These are phyloP conservation scores for Thalassophryne amazonica DNA, from an alignment of 2,797 vertebrate genomes.

Conservation along the genomic window DNA sequence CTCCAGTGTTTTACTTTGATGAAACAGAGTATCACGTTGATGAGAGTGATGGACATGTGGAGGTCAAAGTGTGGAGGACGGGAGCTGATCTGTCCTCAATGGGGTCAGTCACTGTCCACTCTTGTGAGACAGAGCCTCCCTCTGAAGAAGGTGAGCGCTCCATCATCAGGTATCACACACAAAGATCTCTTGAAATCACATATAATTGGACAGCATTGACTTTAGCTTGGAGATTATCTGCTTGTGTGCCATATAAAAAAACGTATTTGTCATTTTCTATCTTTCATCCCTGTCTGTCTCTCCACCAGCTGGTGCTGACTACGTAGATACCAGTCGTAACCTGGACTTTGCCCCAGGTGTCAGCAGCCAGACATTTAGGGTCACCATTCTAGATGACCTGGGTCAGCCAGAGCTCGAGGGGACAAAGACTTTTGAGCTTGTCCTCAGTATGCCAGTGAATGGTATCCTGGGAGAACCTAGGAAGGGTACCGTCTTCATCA, in stretches of 20 bases:
- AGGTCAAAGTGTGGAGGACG: conserved; percentile 86
- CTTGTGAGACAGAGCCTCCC: conserved; percentile 82
- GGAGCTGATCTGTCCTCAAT: conserved; percentile 87
- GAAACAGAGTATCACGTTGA: conserved; percentile 82
- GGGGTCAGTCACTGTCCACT: conserved; percentile 86
- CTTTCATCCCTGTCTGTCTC: not conserved
- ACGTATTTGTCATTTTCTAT: not conserved
- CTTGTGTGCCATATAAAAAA: not conserved
- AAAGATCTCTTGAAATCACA: not conserved
- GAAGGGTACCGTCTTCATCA: conserved; percentile 85
- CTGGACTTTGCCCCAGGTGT: conserved; percentile 91
- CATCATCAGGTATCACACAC: too few relatives aligned
- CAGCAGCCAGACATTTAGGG: conserved; percentile 84
- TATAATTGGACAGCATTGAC: not conserved
- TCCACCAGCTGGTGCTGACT: conserved; percentile 85
- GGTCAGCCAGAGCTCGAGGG: conserved; percentile 90
- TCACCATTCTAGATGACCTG: conserved; percentile 90
- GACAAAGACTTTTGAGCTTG: conserved; percentile 86
- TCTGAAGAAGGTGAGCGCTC: conserved; percentile 86
- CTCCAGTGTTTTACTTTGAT: conserved; percentile 88
- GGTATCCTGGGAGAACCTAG: conserved; percentile 87
- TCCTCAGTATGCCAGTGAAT: conserved; percentile 86
- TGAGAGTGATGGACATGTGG: conserved; percentile 84
- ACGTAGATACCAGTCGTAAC: conserved; percentile 90
- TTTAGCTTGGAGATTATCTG: not conserved